phyloP scores from a whole-genome alignment of 2,888 invertebrate genomes.

The Nasonovia ribisnigri region DNA sequence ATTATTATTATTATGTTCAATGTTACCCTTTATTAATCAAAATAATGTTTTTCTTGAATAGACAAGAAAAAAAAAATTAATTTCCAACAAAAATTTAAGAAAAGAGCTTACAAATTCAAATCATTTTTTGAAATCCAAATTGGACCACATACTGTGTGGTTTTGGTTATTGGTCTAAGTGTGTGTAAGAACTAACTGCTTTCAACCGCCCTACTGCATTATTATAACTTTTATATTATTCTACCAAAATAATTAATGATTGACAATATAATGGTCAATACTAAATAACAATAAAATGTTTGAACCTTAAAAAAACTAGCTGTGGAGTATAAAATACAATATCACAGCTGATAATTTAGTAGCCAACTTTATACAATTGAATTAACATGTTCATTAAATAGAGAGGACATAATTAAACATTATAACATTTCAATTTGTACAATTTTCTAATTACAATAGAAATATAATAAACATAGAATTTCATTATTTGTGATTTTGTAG shows the following conservation, averaged over 20 bases:
- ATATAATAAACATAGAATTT: neutral
- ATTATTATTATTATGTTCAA: neutral
- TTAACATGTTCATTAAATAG: slow-evolving; percentile 38
- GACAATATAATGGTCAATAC: neutral
- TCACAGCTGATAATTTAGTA: slow-evolving; percentile 51
- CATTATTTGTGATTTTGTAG: slow-evolving; percentile 87
- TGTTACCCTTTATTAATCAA: neutral
- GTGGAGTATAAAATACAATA: neutral
- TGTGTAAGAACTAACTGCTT: slow-evolving; percentile 2
- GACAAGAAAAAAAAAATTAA: neutral
- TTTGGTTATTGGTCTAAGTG: neutral
- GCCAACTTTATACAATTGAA: slow-evolving; percentile 32
- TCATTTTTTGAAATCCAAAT: neutral
- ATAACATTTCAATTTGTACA: slow-evolving; percentile 42
- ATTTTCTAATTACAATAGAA: slow-evolving; percentile 56
- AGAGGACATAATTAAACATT: slow-evolving; percentile 35
- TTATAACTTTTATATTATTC: neutral
- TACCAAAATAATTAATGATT: neutral
- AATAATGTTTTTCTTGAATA: neutral
- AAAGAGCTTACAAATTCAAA: neutral
- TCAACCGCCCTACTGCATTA: neutral
- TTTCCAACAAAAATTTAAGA: neutral
- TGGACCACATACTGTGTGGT: neutral
- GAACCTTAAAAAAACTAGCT: neutral
- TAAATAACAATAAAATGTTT: slow-evolving; percentile 1